Evolutionary conservation across 2,888 invertebrate genomes (phyloP), one percentile per base, ranked within the genome.

Genomic region (Chelonus formosanus): DNA sequence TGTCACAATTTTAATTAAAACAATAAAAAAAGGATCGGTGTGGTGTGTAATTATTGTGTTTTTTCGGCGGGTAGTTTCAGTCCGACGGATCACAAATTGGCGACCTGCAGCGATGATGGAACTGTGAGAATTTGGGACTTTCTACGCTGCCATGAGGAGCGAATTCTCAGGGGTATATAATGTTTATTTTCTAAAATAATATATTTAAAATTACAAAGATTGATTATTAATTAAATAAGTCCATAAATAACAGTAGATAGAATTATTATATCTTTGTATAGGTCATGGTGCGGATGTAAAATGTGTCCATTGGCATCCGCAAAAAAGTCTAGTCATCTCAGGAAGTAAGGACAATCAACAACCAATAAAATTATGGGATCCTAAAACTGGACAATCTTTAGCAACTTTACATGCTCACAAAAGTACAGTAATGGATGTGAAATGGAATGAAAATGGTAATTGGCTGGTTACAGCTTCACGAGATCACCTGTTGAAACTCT

Each of bases 341-440:
- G 99, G 99, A 10, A 98, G 98, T 84, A 98, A 99, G 86, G 99
- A 99, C 84, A 98, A 97, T 83, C 99, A 99, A 82, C 99, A 99
- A 82, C 99, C 99, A 3, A 95, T 99, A 47, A 99, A 99, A 85
- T 86, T 99, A 58, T 99, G 99, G 99, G 99, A 99, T 87, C 98
- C 99, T 3, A 97, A 97, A 84, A 92, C 93, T 63, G 98, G 98
- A 4, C 92, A 94, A 72, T 96, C 97, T 53, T 86, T 99, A 63
- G 96, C 98, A 20, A 99, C 98, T 47, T 87, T 99, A 89, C 98
- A 99, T 85, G 98, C 98, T 52, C 99, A 99, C 85, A 99, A 99
- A 86, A 97, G 96, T 63, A 98, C 99, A 36, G 99, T 99, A 8
- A 98, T 98, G 97, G 97, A 98, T 84, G 89, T 98, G 35, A 95